Conservation (phyloP, 1,140 invertebrate genomes). For the Lordiphosa collinella region DNA sequence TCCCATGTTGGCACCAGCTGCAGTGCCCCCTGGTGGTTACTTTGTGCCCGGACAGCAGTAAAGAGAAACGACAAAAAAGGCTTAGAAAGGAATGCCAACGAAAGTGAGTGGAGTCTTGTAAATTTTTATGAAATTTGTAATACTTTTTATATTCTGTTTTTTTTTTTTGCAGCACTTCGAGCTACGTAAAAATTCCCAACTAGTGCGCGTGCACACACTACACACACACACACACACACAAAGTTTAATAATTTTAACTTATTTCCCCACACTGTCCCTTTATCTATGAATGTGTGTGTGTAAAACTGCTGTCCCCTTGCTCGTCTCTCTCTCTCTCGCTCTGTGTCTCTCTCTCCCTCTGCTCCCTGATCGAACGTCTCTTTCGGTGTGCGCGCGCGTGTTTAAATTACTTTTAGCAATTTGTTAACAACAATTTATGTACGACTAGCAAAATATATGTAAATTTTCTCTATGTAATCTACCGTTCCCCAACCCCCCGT, state of each 20-base stretch:
- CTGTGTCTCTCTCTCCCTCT: too few relatives aligned
- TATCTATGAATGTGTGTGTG: not conserved
- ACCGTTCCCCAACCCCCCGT: not conserved
- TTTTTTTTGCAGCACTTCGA: conserved; percentile 41
- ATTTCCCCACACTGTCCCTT: not conserved
- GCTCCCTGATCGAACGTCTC: too few relatives aligned
- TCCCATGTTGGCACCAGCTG: conserved; percentile 79
- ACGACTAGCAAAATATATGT: conserved; percentile 45
- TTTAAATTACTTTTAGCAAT: conserved; percentile 11
- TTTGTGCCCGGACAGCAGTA: conserved; percentile 76
- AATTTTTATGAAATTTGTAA: not conserved
- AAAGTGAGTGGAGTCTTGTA: conserved; percentile 16
- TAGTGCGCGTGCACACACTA: conserved; percentile 1
- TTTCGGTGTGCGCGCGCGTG: too few relatives aligned
- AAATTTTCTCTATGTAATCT: conserved; percentile 24
- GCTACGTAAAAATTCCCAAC: conserved; percentile 37
- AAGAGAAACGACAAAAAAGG: not conserved
- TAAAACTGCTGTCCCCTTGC: too few relatives aligned
- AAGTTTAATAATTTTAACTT: not conserved
- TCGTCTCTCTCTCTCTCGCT: too few relatives aligned
- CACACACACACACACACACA: not conserved
- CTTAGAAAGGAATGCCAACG: conserved; percentile 26
- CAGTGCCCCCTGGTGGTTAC: conserved; percentile 71
- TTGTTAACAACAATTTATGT: conserved; percentile 43
- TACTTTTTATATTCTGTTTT: not conserved